phyloP scores from a whole-genome alignment of 2,888 invertebrate genomes.

The Platycnemis pennipes region DNA sequence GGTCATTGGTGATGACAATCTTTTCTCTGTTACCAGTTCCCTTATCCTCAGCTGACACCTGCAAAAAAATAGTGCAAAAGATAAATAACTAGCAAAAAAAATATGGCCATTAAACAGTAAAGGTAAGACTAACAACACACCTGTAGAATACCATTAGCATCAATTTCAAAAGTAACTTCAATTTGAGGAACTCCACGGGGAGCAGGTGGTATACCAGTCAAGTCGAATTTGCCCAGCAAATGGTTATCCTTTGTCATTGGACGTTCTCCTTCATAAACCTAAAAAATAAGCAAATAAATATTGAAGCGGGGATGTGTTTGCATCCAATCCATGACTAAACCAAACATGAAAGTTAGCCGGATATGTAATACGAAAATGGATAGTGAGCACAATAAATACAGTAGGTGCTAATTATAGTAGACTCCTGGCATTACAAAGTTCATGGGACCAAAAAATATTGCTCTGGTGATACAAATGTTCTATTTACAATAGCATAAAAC shows the following conservation, averaged over 20 bases:
- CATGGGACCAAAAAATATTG: too few relatives aligned
- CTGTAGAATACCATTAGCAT: constrained; percentile 96
- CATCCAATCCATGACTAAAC: too few relatives aligned
- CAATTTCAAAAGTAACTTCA: constrained; percentile 96
- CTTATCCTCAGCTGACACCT: constrained; percentile 98
- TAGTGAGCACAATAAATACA: too few relatives aligned
- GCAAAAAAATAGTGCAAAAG: constrained; percentile 73
- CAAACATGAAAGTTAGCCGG: too few relatives aligned
- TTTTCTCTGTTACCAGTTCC: constrained; percentile 99
- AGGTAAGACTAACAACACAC: constrained; percentile 74
- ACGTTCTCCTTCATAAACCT: constrained; percentile 98
- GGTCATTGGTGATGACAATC: constrained; percentile 99
- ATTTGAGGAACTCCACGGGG: constrained; percentile 96
- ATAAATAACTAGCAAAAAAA: neutral
- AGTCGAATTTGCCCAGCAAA: constrained; percentile 97
- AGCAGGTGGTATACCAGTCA: constrained; percentile 97
- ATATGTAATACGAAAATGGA: too few relatives aligned
- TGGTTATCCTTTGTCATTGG: constrained; percentile 99
- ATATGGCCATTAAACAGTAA: too few relatives aligned
- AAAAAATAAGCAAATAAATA: too few relatives aligned
- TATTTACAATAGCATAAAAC: too few relatives aligned
- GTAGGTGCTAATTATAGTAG: too few relatives aligned
- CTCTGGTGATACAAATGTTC: too few relatives aligned
- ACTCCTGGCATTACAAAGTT: too few relatives aligned
- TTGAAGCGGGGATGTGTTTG: too few relatives aligned